Evolutionary conservation across 2,113 vertebrate genomes (phyloP), one percentile per base, ranked within the genome.

Genomic region (Emydocephalus ijimae): DNA sequence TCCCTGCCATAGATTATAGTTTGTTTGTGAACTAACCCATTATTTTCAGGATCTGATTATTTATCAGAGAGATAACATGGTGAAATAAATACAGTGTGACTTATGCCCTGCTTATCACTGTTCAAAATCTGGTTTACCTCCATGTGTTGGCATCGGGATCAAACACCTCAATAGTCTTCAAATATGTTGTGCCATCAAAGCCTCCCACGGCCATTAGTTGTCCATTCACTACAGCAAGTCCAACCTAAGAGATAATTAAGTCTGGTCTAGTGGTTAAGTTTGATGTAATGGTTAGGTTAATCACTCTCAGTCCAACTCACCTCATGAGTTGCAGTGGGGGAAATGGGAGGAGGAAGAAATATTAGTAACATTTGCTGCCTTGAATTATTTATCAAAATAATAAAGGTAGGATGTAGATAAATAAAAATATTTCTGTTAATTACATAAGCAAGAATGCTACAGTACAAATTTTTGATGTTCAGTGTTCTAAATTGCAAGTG

Each of bases 101-200:
- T 81, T 74, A 39, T 3, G 48, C 50, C 0, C n/a, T 3, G 34
- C 61, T 85, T 56, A 91, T 85, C 6, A 85, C 2, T 24, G 12
- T n/a, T 29, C 59, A 50, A 87, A 23, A 50, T 1, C 61, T n/a
- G 39, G 23, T 89, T 97, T 98, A 99, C 99, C 99, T 99, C 99
- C 99, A 99, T 0, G 99, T 99, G 95, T 99, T 99, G 90, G 99
- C 99, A 93, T 99, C 99, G 12, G 99, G 99, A 95, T 99, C 99
- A 92, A 99, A 99, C 59, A 99, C 99, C 96, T 99, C 99, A 96
- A 99, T 99, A 20, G 99, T 99, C 98, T 99, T 99, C 94, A 99
- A 98, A 96, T 99, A 99, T 0, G 99, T 99, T 5, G 99, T 99
- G 69, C 99, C 99, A 95, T 99, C 99, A 97, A 99, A 99, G 15